Conservation (phyloP, 1,140 invertebrate genomes). For the Eciton burchellii region DNA sequence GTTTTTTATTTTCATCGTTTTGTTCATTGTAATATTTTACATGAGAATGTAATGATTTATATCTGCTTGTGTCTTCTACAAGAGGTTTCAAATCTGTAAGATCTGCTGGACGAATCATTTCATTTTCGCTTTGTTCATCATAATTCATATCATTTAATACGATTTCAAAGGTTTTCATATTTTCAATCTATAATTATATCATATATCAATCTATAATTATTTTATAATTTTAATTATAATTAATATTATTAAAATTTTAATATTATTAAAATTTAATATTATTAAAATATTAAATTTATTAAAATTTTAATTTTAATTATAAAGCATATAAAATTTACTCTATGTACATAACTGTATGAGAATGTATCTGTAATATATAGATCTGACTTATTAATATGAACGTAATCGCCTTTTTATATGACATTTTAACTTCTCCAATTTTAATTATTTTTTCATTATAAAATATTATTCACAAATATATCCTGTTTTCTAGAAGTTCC, state of each 20-base stretch:
- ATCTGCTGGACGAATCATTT: slow-evolving; percentile 77
- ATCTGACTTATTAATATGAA: slow-evolving; percentile 46
- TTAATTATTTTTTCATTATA: neutral
- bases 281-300: too few relatives aligned
- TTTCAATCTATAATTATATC: slow-evolving; percentile 60
- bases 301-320: slow-evolving; percentile 13
- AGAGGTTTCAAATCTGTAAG: slow-evolving; percentile 65
- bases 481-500: slow-evolving; percentile 75
- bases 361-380: slow-evolving; percentile 55
- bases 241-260: too few relatives aligned
- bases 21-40: slow-evolving; percentile 76
- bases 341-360: slow-evolving; percentile 68
- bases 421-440: slow-evolving; percentile 35
- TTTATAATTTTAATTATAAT: slow-evolving; percentile 28
- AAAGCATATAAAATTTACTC: neutral
- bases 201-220: slow-evolving; percentile 66
- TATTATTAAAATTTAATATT: too few relatives aligned
- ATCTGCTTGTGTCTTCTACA: slow-evolving; percentile 70
- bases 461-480: neutral
- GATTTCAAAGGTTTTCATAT: slow-evolving; percentile 74
- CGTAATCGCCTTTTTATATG: slow-evolving; percentile 27
- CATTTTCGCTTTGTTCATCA: slow-evolving; percentile 75
- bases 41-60: slow-evolving; percentile 76
- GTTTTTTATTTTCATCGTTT: slow-evolving; percentile 40
- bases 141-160: slow-evolving; percentile 73